These are phyloP conservation scores for Epinephelus coioides DNA, from an alignment of 2,797 vertebrate species.

Conservation along the genomic window DNA sequence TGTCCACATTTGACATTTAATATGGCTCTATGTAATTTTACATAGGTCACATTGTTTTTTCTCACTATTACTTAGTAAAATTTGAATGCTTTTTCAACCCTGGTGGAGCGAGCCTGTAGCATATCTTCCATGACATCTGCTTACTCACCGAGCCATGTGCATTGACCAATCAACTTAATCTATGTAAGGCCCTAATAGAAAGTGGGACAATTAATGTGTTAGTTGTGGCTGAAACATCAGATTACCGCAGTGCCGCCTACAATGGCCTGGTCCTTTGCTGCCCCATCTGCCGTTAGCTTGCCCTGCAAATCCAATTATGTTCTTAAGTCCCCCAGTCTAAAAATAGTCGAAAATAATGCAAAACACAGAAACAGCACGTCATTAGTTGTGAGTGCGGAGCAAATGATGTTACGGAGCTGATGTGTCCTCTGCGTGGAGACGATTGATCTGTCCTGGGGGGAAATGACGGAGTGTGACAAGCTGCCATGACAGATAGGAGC, in stretches of 20 bases:
- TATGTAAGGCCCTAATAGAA: constrained; percentile 19
- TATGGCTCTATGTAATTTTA: neutral
- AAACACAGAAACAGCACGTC: constrained; percentile 67
- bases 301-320: constrained; percentile 86
- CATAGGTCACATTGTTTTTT: neutral
- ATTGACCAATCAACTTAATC: constrained; percentile 13
- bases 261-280: constrained; percentile 75
- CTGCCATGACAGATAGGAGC: constrained; percentile 49
- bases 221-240: constrained; percentile 68
- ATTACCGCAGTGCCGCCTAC: constrained; percentile 72
- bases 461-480: constrained; percentile 22
- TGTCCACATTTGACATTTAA: neutral
- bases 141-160: neutral
- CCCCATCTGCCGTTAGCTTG: constrained; percentile 78
- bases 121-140: neutral
- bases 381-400: constrained; percentile 48
- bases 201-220: constrained; percentile 61
- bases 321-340: constrained; percentile 83
- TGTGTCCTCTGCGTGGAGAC: constrained; percentile 32
- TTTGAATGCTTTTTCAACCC: neutral
- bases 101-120: neutral
- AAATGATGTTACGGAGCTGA: constrained; percentile 72
- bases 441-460: constrained; percentile 42
- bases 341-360: constrained; percentile 82
- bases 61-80: neutral